These are phyloP conservation scores for Heteronetta atricapilla DNA, from an alignment of 2,113 vertebrate species.

Conservation along the genomic window DNA sequence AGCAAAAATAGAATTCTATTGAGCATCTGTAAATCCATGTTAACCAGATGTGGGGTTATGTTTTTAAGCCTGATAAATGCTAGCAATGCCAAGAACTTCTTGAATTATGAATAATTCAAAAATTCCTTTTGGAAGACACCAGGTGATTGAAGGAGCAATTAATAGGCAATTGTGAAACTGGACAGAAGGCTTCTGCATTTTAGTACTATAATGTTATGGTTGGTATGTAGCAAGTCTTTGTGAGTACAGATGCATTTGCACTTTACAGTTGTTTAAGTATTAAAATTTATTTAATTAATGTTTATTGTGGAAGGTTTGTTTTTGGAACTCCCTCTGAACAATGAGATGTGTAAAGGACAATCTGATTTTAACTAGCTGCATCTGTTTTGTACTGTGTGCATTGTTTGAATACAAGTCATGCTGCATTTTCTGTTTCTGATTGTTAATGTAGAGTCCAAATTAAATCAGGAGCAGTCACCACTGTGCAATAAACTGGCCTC, in stretches of 20 bases:
- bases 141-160: background rate
- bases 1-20: background rate
- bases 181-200: background rate
- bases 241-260: background rate
- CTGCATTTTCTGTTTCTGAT: constrained; percentile 9
- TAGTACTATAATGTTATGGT: background rate
- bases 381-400: background rate
- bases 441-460: background rate
- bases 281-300: background rate
- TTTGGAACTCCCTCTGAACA: background rate
- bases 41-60: background rate
- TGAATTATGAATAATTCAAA: background rate
- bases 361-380: background rate
- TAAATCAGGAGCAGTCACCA: background rate
- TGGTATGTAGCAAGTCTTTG: background rate
- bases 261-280: background rate
- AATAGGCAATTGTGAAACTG: background rate
- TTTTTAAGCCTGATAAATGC: background rate
- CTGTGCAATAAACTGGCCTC: background rate
- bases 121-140: background rate
- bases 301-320: background rate
- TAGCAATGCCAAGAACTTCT: background rate
- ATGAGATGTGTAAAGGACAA: background rate
- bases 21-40: background rate
- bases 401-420: background rate